Evolutionary conservation across 2,888 invertebrate species (phyloP).

Genomic region (Clitarchus hookeri): DNA sequence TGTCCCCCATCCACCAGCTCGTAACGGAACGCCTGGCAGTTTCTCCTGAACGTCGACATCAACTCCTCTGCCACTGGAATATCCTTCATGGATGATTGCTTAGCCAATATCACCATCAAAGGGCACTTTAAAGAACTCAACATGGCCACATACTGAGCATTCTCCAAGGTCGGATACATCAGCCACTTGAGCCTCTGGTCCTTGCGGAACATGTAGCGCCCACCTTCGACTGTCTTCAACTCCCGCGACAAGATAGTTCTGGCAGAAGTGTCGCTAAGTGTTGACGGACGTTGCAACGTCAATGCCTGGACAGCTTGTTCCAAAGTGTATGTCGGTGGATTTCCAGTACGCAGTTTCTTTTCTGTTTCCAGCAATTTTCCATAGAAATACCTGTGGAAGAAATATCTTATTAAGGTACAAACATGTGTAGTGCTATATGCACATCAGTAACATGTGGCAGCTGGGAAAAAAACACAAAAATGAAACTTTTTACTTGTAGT

Average conservation of each 20-base stretch:
- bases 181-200: conserved; percentile 27
- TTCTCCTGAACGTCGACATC: conserved; percentile 8
- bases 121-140: conserved; percentile 27
- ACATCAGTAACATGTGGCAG: no score
- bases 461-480: no score
- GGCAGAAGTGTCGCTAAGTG: conserved; percentile 56
- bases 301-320: conserved; percentile 51
- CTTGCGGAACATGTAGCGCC: conserved; percentile 10
- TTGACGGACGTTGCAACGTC: conserved; percentile 52
- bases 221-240: neutral
- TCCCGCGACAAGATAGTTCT: conserved; percentile 50
- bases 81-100: neutral
- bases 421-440: no score
- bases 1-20: conserved; percentile 60
- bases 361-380: conserved; percentile 51
- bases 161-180: neutral
- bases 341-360: conserved; percentile 42
- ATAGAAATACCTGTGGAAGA: conserved; percentile 45
- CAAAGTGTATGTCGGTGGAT: conserved; percentile 45
- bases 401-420: neutral
- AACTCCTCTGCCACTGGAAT: neutral
- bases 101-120: conserved; percentile 27
- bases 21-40: conserved; percentile 46
- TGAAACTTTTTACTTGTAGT: no score
- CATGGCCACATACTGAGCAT: conserved; percentile 17